Evolutionary conservation across 2,888 invertebrate species (phyloP).

Genomic region (Aethes cnicana): DNA sequence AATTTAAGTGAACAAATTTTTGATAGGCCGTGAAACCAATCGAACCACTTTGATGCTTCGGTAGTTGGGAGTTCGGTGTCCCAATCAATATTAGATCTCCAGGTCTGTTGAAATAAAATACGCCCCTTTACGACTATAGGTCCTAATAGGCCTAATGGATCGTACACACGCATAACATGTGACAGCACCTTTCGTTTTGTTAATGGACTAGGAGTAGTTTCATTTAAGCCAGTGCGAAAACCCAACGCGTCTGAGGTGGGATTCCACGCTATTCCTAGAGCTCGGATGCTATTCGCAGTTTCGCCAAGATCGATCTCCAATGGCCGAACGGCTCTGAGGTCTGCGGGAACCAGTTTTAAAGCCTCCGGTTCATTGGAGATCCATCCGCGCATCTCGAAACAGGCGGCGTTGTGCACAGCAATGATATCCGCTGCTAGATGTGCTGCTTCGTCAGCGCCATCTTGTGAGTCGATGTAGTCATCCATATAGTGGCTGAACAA

Average conservation of each 20-base stretch:
- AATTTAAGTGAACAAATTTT: background rate
- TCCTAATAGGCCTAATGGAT: background rate
- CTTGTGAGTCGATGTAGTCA: constrained; percentile 5
- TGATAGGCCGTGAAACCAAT: constrained; percentile 1
- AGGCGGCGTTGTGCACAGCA: background rate
- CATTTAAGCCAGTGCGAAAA: background rate
- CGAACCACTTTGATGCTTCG: background rate
- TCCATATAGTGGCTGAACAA: constrained; percentile 5
- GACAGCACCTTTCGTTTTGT: constrained; percentile 1
- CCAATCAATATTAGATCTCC: background rate
- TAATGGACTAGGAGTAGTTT: background rate
- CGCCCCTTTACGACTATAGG: background rate
- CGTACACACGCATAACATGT: constrained; percentile 3
- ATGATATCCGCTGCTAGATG: constrained; percentile 2
- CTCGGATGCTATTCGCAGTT: background rate
- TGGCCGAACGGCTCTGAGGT: background rate
- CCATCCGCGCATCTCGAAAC: constrained; percentile 7
- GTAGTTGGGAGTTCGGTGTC: background rate
- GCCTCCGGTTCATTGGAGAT: background rate
- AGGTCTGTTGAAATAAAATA: background rate
- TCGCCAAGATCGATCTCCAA: background rate
- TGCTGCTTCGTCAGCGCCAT: constrained; percentile 1
- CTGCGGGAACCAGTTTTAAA: background rate
- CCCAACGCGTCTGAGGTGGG: background rate
- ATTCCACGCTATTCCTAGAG: constrained; percentile 1